Percentiles rank a stretch among this genome's conserved stretches.
Evolutionary conservation across 2,797 vertebrate species (phyloP).

Genomic region (Percopsis omiscomaycus): DNA sequence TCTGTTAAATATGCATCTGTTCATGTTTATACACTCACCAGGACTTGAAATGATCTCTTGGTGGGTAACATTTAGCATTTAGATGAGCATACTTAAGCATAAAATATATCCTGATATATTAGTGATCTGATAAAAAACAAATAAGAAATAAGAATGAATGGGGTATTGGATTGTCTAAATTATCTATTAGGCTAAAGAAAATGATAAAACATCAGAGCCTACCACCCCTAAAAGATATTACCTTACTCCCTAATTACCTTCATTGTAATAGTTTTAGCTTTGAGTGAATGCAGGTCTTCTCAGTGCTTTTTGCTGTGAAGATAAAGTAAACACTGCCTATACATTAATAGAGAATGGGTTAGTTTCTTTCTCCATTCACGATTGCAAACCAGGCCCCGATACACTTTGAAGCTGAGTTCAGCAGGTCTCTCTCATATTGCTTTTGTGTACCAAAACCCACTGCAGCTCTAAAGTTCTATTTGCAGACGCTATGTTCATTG

Average conservation of each 20-base stretch:
- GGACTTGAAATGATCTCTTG: slow-evolving; percentile 1
- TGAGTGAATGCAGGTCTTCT: background rate
- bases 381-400: slow-evolving; percentile 11
- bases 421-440: too few species aligned
- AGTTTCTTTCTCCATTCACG: too few species aligned
- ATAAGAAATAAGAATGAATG: background rate
- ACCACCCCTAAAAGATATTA: background rate
- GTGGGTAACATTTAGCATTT: slow-evolving; percentile 29
- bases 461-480: slow-evolving; percentile 16
- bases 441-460: slow-evolving; percentile 23
- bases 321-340: too few species aligned
- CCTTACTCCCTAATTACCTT: background rate
- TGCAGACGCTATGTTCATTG: slow-evolving; percentile 21
- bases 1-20: background rate
- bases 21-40: slow-evolving; percentile 13
- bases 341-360: too few species aligned
- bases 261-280: slow-evolving; percentile 22
- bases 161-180: too few species aligned
- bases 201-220: background rate
- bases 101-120: background rate
- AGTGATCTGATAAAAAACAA: background rate
- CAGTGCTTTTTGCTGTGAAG: too few species aligned
- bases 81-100: slow-evolving; percentile 13
- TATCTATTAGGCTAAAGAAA: too few species aligned
- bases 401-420: background rate